A percentile compares a stretch with the other conserved stretches of the same genome.
Conservation (phyloP, 1,140 invertebrate species). For the Aphis gossypii region DNA sequence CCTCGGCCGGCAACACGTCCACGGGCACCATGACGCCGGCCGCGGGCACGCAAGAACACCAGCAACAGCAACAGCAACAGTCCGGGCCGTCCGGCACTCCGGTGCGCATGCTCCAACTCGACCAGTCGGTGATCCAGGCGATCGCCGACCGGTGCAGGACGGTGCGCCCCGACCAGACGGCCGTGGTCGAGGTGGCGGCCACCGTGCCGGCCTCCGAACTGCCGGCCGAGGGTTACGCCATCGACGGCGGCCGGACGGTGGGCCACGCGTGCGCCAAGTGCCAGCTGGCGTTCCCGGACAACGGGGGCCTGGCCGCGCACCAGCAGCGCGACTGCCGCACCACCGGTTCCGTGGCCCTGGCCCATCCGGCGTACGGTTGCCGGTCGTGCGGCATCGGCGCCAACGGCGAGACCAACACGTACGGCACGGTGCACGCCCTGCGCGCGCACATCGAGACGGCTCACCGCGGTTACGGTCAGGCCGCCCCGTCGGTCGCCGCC, state of each 20-base stretch:
- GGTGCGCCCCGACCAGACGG: conserved; percentile 65
- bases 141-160: conserved; percentile 65
- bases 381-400: conserved; percentile 65
- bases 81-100: conserved; percentile 63
- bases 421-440: conserved; percentile 65
- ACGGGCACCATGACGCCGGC: conserved; percentile 19
- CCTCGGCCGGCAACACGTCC: not conserved
- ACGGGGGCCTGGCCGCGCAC: conserved; percentile 76
- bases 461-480: conserved; percentile 72
- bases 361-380: conserved; percentile 49
- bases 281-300: conserved; percentile 79
- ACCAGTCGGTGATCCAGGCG: conserved; percentile 65
- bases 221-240: conserved; percentile 53
- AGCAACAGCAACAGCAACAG: not conserved
- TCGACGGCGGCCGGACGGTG: conserved; percentile 64
- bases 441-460: conserved; percentile 67
- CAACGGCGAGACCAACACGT: conserved; percentile 62
- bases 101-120: conserved; percentile 65
- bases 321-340: conserved; percentile 65
- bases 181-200: conserved; percentile 65
- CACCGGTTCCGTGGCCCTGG: conserved; percentile 41
- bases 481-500: conserved; percentile 78
- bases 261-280: conserved; percentile 88
- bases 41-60: not conserved
- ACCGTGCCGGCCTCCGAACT: conserved; percentile 61